Evolutionary conservation across 2,888 invertebrate species (phyloP), one percentile per base, ranked within the genome.

Genomic region (Hesperia comma): DNA sequence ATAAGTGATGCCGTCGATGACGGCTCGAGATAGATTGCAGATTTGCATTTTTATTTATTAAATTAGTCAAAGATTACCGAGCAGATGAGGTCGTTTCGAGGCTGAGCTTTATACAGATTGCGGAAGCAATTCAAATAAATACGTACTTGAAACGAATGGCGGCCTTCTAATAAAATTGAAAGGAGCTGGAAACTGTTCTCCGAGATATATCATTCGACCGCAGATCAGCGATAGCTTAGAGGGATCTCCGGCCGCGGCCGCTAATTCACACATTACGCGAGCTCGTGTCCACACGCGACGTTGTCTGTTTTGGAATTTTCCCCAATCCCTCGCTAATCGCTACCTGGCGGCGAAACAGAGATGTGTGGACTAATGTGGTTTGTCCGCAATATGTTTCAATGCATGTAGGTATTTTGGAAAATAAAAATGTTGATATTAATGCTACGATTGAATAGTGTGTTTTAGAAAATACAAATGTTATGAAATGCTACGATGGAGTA

Each of bases 61-160:
- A 49, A 49, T 49, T 49, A 49, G 53, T 53, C 6, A 32, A 53
- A 53, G 53, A 53, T 49, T 49, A 49, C 49, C 49, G 49, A 15
- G 1, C 46, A 1, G 46, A 46, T 17, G 46, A 15, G 46, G 8
- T 46, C 17, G 15, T 46, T 46, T 8, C 17, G 15, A 46, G 46
- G 12, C 15, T 8, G 46, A 46, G 51, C 51, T 26, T 14, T 19
- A 51, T 1, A n/a, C 53, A 53, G 53, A 53, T 53, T 53, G 32
- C 53, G 53, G 32, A 26, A 53, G 14, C 53, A n/a, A 26, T 53
- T 32, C 26, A 32, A 53, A 53, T 53, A 53, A 53, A 53, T 53
- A 32, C 53, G 53, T 32, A 32, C 21, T 32, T 53, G n/a, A 26
- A 53, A 32, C 7, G 14, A 53, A 53, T 32, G 53, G 53, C 26